phyloP scores from a whole-genome alignment of 1,140 invertebrate species.

The Hypsibius dujardini region DNA sequence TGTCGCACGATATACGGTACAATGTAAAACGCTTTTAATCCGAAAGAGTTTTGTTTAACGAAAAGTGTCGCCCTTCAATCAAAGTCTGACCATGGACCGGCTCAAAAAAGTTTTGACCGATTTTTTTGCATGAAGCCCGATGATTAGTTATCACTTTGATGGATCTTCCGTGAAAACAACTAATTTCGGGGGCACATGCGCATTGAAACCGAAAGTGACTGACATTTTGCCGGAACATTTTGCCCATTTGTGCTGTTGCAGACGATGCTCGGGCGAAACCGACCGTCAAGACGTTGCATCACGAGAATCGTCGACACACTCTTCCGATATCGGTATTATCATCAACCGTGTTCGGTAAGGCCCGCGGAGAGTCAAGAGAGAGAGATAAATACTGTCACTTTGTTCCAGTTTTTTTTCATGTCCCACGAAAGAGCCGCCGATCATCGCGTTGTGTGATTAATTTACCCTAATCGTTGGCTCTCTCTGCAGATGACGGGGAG shows the following conservation, averaged over 20 bases:
- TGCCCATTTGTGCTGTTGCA: neutral
- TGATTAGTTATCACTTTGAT: too few relatives aligned
- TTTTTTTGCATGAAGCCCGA: too few relatives aligned
- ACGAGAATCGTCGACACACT: slow-evolving; percentile 16
- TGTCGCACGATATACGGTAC: too few relatives aligned
- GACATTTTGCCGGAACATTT: neutral
- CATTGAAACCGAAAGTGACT: neutral
- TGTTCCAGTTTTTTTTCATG: neutral
- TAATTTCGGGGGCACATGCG: neutral
- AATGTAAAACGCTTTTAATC: too few relatives aligned
- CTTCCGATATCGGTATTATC: neutral
- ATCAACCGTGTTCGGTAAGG: slow-evolving; percentile 13
- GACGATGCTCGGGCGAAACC: neutral
- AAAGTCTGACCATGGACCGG: too few relatives aligned
- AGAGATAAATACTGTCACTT: neutral
- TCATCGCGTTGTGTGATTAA: neutral
- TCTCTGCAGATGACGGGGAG: slow-evolving; percentile 1
- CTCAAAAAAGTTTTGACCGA: too few relatives aligned
- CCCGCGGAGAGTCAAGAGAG: neutral
- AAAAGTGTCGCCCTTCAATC: too few relatives aligned
- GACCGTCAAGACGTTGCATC: neutral
- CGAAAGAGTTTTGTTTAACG: too few relatives aligned
- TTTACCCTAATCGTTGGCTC: neutral
- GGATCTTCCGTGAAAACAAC: too few relatives aligned
- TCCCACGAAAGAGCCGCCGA: neutral